These are phyloP conservation scores for Gobionotothen gibberifrons DNA, from an alignment of 2,797 vertebrate species.

Conservation along the genomic window DNA sequence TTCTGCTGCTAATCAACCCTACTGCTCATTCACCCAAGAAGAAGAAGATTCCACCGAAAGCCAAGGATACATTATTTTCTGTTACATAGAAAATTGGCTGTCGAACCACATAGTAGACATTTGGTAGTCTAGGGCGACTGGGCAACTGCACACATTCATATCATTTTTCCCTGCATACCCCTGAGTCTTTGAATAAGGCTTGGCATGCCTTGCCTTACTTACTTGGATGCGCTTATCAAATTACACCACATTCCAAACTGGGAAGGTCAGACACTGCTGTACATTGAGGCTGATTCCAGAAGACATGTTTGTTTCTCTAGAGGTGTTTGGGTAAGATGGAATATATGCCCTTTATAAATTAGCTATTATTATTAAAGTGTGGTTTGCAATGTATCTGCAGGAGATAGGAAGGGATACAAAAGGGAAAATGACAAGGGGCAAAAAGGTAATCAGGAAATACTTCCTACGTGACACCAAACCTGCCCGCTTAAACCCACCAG, in stretches of 20 bases:
- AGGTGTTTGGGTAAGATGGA: neutral
- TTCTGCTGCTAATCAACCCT: slow-evolving; percentile 15
- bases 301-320: slow-evolving; percentile 3
- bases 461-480: slow-evolving; percentile 41
- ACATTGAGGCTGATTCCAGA: slow-evolving; percentile 14
- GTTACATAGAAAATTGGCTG: slow-evolving; percentile 31
- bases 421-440: neutral
- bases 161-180: slow-evolving; percentile 27
- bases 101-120: slow-evolving; percentile 48
- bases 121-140: slow-evolving; percentile 50
- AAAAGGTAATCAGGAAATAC: slow-evolving; percentile 11
- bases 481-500: neutral
- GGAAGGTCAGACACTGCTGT: neutral
- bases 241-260: slow-evolving; percentile 68
- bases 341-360: slow-evolving; percentile 20
- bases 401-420: slow-evolving; percentile 6
- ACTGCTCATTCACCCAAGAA: slow-evolving; percentile 15
- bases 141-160: slow-evolving; percentile 32
- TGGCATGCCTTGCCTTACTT: slow-evolving; percentile 44
- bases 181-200: slow-evolving; percentile 38
- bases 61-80: slow-evolving; percentile 26
- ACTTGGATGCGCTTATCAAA: slow-evolving; percentile 64
- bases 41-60: slow-evolving; percentile 4
- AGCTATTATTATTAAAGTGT: slow-evolving; percentile 13
- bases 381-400: neutral